These are phyloP conservation scores for Meriones unguiculatus DNA, from an alignment of 2,113 vertebrate genomes.

Conservation along the genomic window DNA sequence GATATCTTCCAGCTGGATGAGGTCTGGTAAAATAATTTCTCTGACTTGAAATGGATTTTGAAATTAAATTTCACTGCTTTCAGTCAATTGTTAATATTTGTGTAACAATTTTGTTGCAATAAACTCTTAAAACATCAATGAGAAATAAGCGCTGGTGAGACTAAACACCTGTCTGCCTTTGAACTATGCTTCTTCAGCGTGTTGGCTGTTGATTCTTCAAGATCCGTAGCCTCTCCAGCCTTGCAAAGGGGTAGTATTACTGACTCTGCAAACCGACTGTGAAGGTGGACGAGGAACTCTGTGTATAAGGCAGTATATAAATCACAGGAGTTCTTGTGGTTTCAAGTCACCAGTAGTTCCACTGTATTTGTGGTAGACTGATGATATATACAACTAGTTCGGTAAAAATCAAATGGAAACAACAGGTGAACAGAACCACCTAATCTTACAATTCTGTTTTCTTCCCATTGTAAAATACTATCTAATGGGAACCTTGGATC, in stretches of 20 bases:
- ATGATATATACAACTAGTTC: not conserved
- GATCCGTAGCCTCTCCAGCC: not conserved
- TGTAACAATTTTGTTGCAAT: not conserved
- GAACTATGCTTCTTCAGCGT: not conserved
- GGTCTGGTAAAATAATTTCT: slow-evolving; percentile 38
- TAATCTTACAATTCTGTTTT: not conserved
- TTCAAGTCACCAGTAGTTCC: not conserved
- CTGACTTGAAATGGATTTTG: slow-evolving; percentile 36
- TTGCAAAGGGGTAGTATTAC: accelerated
- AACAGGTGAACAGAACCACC: not conserved
- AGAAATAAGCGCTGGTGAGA: not conserved
- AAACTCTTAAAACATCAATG: slow-evolving; percentile 43
- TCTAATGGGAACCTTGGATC: too few relatives aligned
- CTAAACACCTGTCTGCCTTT: not conserved
- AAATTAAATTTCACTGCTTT: slow-evolving; percentile 44
- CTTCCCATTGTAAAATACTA: not conserved
- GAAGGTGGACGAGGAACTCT: not conserved
- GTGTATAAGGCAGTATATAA: accelerated
- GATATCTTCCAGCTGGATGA: slow-evolving; percentile 54
- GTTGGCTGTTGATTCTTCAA: not conserved
- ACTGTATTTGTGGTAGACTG: not conserved
- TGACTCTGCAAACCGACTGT: not conserved
- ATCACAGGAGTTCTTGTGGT: not conserved
- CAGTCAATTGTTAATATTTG: slow-evolving; percentile 55
- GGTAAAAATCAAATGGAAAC: not conserved